These are phyloP conservation scores for Sebastes steindachneri DNA, from an alignment of 2,797 vertebrate species.

Conservation along the genomic window DNA sequence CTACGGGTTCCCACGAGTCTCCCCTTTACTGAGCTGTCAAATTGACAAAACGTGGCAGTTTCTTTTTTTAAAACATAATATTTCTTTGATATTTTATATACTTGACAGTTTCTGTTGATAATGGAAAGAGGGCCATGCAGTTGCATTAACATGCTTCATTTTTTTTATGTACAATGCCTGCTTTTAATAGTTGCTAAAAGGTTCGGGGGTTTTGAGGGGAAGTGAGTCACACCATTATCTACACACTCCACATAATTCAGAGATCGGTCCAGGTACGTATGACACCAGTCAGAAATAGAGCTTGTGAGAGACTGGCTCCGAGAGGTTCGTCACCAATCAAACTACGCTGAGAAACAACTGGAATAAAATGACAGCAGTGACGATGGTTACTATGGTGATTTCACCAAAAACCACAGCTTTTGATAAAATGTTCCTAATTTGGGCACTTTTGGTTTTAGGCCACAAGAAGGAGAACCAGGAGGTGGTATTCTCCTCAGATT, in stretches of 20 bases:
- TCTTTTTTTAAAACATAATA: not conserved
- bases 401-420: not conserved
- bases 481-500: not conserved
- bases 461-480: constrained; percentile 6
- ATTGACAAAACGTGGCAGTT: not conserved
- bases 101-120: not conserved
- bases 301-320: not conserved
- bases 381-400: not conserved
- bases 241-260: not conserved
- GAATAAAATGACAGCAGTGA: not conserved
- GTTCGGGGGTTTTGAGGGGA: not conserved
- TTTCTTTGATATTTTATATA: not conserved
- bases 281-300: not conserved
- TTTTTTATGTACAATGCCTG: not conserved
- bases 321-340: not conserved
- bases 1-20: no score
- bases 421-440: not conserved
- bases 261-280: not conserved
- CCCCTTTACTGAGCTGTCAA: not conserved
- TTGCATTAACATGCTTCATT: not conserved
- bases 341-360: not conserved
- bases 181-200: not conserved
- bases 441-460: not conserved
- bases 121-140: not conserved
- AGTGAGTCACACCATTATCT: not conserved